Conservation (phyloP, 2,797 vertebrate species). For the Acipenser ruthenus region DNA sequence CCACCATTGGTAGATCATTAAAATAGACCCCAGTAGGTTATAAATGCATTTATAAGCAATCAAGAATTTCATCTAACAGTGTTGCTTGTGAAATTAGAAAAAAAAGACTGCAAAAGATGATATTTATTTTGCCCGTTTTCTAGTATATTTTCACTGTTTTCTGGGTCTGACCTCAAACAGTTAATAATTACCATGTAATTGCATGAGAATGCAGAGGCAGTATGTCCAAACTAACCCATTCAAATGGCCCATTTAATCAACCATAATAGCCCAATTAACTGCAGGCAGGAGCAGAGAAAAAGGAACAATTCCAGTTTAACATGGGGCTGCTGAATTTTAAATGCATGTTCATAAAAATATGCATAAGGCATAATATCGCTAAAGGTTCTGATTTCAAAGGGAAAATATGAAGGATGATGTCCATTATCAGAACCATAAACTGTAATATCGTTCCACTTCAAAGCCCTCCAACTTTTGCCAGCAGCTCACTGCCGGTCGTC, state of each 20-base stretch:
- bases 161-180: neutral
- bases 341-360: neutral
- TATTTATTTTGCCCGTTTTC: neutral
- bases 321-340: neutral
- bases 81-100: neutral
- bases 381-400: neutral
- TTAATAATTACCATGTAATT: neutral
- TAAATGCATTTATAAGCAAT: neutral
- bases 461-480: neutral
- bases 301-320: constrained; percentile 13
- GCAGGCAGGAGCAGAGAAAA: constrained; percentile 33
- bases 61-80: neutral
- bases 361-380: neutral
- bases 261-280: constrained; percentile 65
- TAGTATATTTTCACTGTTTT: neutral
- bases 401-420: neutral
- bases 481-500: neutral
- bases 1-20: no score
- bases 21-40: no score
- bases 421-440: neutral
- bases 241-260: constrained; percentile 59
- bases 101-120: neutral
- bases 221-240: constrained; percentile 27
- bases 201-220: neutral
- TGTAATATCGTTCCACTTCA: neutral